A percentile compares a stretch with the other conserved stretches of the same genome.
Conservation (phyloP, 35 echinoderm and acorn worm genomes). For the Apostichopus parvimensis region DNA sequence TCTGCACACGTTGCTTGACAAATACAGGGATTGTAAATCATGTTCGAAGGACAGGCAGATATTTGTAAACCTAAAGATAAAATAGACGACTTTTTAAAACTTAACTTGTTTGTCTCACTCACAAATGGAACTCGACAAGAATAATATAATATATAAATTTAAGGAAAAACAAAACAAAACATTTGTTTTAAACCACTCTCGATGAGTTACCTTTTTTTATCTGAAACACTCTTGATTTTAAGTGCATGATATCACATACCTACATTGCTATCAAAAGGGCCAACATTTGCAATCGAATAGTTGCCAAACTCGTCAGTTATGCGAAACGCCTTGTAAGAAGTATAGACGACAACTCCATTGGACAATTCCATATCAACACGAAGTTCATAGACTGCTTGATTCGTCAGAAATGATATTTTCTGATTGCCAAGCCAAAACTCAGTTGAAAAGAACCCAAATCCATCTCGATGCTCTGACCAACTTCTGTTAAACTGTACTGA, state of each 20-base stretch:
- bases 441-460: background rate
- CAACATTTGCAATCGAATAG: background rate
- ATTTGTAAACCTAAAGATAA: background rate
- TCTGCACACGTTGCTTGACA: background rate
- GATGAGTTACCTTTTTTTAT: too few species aligned
- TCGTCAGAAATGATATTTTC: background rate
- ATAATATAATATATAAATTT: too few species aligned
- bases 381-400: slow-evolving; percentile 23
- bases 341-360: background rate
- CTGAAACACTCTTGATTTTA: too few species aligned
- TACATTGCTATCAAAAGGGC: background rate
- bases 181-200: too few species aligned
- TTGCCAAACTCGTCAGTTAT: background rate
- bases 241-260: background rate
- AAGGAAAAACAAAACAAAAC: too few species aligned
- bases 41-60: background rate
- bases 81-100: too few species aligned
- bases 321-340: background rate
- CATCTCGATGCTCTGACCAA: background rate
- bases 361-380: background rate
- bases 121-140: too few species aligned
- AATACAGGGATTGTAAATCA: background rate
- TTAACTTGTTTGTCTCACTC: too few species aligned
- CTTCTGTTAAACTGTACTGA: slow-evolving; percentile 3
- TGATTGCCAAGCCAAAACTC: slow-evolving; percentile 22